Conservation (phyloP, 2,888 invertebrate genomes). For the Amaurobius ferox region DNA sequence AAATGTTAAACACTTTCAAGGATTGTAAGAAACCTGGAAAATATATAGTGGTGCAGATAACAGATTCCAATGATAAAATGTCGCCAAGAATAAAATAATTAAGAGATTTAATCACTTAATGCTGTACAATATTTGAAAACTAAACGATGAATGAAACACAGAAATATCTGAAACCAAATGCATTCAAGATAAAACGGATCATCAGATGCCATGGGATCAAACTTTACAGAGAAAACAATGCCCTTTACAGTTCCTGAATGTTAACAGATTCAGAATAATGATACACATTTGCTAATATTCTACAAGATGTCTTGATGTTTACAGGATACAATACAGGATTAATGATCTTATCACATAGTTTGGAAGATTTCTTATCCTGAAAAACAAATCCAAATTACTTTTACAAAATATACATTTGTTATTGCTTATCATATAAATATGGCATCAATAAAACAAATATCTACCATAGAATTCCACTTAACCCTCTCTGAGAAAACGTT, state of each 20-base stretch:
- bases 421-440: too few species aligned
- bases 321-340: background rate
- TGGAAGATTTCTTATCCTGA: conserved; percentile 13
- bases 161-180: background rate
- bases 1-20: too few species aligned
- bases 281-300: background rate
- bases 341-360: conserved; percentile 14
- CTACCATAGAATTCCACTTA: too few species aligned
- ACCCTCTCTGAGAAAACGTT: too few species aligned
- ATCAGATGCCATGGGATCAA: background rate
- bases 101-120: background rate
- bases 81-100: background rate
- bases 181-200: background rate
- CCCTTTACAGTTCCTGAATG: background rate
- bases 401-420: too few species aligned
- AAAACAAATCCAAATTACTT: background rate
- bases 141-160: background rate
- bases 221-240: conserved; percentile 9
- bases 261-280: conserved; percentile 5
- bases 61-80: too few species aligned
- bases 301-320: conserved; percentile 1
- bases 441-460: too few species aligned
- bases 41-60: too few species aligned
- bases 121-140: background rate
- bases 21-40: too few species aligned